A percentile compares a stretch with the other conserved stretches of the same genome.
Evolutionary conservation across 2,888 invertebrate genomes (phyloP).

Genomic region (Acanthococcus lagerstroemiae): DNA sequence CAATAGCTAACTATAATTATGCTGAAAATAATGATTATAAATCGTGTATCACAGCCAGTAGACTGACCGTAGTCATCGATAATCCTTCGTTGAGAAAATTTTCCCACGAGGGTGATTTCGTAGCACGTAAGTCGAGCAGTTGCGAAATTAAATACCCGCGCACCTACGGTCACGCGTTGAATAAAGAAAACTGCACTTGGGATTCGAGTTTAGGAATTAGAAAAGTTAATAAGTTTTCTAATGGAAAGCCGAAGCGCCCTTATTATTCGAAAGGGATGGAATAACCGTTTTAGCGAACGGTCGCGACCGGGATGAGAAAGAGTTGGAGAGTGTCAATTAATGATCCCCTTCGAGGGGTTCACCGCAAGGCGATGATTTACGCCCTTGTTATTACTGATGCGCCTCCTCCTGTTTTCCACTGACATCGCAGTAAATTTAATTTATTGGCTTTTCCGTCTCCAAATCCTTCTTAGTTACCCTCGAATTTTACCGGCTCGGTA

Average conservation of each 20-base stretch:
- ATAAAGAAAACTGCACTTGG: background rate
- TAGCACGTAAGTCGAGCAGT: background rate
- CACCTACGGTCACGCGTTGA: background rate
- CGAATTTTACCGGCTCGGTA: background rate
- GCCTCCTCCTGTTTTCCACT: background rate
- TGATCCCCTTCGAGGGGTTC: constrained; percentile 17
- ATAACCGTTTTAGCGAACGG: background rate
- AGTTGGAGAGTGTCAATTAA: constrained; percentile 17
- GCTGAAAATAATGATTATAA: too few relatives aligned
- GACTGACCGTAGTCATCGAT: too few relatives aligned
- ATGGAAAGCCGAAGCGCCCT: background rate
- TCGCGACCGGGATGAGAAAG: background rate
- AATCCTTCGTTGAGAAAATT: too few relatives aligned
- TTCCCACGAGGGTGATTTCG: background rate
- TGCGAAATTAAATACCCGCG: background rate
- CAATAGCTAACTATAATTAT: too few relatives aligned
- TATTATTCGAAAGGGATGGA: background rate
- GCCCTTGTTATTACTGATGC: constrained; percentile 23
- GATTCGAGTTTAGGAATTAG: background rate
- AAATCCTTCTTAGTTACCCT: background rate
- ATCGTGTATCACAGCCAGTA: too few relatives aligned
- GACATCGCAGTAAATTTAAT: constrained; percentile 22
- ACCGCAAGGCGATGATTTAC: constrained; percentile 21
- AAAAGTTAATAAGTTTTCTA: constrained; percentile 5
- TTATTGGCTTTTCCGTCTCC: constrained; percentile 21